Conservation (phyloP, 35 echinoderm and acorn worm species). For the Strongylocentrotus purpuratus region DNA sequence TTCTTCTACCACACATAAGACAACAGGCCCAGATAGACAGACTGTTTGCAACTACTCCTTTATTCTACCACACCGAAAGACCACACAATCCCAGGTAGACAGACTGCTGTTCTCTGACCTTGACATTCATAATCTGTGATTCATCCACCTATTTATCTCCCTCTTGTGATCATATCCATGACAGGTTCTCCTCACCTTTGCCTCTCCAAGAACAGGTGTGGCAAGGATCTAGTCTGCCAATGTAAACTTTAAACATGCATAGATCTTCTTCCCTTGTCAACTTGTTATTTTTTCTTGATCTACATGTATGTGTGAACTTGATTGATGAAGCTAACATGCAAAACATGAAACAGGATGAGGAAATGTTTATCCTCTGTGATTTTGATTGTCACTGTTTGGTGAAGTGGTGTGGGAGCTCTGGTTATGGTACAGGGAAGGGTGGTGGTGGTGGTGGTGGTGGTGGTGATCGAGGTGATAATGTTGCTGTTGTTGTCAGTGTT, state of each 20-base stretch:
- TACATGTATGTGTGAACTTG: background rate
- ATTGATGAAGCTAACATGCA: background rate
- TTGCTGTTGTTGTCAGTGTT: background rate
- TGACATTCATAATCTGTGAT: background rate
- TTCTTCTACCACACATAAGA: background rate
- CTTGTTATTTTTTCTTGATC: background rate
- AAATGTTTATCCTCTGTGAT: background rate
- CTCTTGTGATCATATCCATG: slow-evolving; percentile 5
- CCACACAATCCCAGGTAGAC: background rate
- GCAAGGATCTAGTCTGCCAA: background rate
- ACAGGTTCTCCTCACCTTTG: background rate
- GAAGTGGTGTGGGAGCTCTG: background rate
- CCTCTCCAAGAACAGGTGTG: background rate
- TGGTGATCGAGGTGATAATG: background rate
- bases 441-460: background rate
- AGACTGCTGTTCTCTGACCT: background rate
- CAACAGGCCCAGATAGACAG: background rate
- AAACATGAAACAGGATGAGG: background rate
- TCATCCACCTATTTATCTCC: background rate
- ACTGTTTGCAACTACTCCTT: background rate
- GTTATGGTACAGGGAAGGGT: background rate
- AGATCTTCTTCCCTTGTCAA: background rate
- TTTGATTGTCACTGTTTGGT: background rate
- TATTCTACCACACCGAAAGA: too few species aligned
- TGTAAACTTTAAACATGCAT: background rate